Percentiles rank a stretch among this genome's conserved stretches.
phyloP scores from a whole-genome alignment of 2,113 vertebrate species.

The Ctenomys sociabilis region DNA sequence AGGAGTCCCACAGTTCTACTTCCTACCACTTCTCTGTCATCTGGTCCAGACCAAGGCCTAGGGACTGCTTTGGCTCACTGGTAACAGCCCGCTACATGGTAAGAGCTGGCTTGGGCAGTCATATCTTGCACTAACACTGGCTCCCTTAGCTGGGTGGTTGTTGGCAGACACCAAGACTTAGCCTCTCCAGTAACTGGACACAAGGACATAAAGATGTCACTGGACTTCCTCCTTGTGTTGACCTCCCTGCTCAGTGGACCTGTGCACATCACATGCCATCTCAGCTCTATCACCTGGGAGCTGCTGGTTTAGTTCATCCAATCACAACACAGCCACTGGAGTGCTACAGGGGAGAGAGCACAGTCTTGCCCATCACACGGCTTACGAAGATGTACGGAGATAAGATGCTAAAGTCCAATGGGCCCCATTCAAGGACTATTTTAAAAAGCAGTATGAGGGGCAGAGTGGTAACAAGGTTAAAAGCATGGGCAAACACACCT shows the following conservation, averaged over 20 bases:
- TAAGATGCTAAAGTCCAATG: too few relatives aligned
- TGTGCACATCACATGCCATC: rapidly evolving
- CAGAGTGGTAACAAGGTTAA: not conserved
- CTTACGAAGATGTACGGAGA: not conserved
- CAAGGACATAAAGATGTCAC: not conserved
- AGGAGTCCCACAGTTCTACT: rapidly evolving
- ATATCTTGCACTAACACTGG: rapidly evolving
- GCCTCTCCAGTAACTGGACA: not conserved
- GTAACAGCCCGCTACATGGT: not conserved
- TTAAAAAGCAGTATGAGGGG: not conserved
- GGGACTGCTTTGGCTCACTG: not conserved
- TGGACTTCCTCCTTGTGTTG: not conserved
- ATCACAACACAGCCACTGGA: not conserved
- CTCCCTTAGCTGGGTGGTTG: not conserved
- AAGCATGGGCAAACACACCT: too few relatives aligned
- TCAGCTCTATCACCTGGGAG: not conserved
- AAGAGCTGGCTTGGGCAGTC: not conserved
- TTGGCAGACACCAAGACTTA: not conserved
- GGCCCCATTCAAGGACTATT: not conserved
- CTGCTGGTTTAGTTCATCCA: not conserved
- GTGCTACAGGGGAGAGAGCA: not conserved
- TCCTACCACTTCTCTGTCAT: not conserved
- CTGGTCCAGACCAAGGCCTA: not conserved
- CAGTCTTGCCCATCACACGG: too few relatives aligned
- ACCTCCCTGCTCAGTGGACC: not conserved